A percentile compares a stretch with the other conserved stretches of the same genome.
These are phyloP conservation scores for Aphelenchoides fujianensis DNA, from an alignment of 1,140 invertebrate genomes.

Conservation along the genomic window DNA sequence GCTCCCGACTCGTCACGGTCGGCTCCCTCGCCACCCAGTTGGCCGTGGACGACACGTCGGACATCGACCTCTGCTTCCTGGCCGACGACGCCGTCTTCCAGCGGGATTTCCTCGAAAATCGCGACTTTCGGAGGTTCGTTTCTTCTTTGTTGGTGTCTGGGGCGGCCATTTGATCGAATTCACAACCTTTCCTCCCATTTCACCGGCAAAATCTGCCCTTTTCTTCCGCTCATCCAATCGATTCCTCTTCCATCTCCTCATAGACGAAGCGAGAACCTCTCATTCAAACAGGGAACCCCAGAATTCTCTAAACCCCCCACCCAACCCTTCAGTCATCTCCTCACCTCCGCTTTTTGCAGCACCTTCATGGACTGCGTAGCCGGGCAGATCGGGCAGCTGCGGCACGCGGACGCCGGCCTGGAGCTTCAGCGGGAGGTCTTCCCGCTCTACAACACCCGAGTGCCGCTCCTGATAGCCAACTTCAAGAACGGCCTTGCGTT, in stretches of 20 bases:
- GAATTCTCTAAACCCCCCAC: too few relatives aligned
- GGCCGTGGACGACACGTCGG: conserved; percentile 15
- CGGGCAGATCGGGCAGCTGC: conserved; percentile 21
- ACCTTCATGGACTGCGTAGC: conserved; percentile 30
- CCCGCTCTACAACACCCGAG: conserved; percentile 9
- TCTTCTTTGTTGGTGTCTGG: neutral
- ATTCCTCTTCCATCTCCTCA: too few relatives aligned
- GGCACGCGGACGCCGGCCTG: conserved; percentile 4
- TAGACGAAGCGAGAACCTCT: too few relatives aligned
- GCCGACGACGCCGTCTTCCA: conserved; percentile 25
- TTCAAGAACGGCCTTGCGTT: conserved; percentile 31
- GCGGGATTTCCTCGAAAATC: conserved; percentile 25
- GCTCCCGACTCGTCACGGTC: conserved; percentile 36
- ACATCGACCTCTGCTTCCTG: conserved; percentile 33
- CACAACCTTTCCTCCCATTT: too few relatives aligned
- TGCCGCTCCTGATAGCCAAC: conserved; percentile 26
- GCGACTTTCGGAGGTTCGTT: conserved; percentile 21
- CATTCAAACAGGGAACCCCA: too few relatives aligned
- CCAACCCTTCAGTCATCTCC: neutral
- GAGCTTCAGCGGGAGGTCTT: neutral
- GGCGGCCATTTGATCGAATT: too few relatives aligned
- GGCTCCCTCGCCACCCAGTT: conserved; percentile 32
- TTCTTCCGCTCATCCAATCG: too few relatives aligned
- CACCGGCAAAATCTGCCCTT: too few relatives aligned
- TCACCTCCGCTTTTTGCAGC: conserved; percentile 17